These are phyloP conservation scores for Leucophenga montana DNA, from an alignment of 2,888 invertebrate genomes.

Conservation along the genomic window DNA sequence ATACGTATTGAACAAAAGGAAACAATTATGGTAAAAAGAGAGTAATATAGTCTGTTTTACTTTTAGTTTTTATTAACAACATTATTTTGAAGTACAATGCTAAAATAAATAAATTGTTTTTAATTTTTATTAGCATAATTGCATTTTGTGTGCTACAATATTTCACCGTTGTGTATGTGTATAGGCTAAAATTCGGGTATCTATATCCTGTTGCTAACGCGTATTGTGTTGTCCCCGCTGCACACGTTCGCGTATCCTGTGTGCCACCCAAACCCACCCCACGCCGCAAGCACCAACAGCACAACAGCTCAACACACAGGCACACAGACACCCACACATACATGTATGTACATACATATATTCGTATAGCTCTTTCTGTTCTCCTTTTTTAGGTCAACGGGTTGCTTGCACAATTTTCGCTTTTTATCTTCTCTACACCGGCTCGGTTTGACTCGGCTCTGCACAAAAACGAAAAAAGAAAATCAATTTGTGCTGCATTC, in stretches of 20 bases:
- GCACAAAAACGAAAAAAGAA: too few species aligned
- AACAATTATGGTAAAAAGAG: too few species aligned
- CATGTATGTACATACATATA: neutral
- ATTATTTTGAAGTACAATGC: too few species aligned
- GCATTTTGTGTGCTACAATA: too few species aligned
- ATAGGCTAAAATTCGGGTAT: neutral
- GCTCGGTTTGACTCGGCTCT: neutral
- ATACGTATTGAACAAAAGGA: neutral
- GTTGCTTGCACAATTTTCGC: conserved; percentile 24
- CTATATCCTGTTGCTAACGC: conserved; percentile 23
- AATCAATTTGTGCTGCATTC: too few species aligned
- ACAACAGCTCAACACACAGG: conserved; percentile 7
- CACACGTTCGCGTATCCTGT: neutral
- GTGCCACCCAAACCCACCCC: neutral
- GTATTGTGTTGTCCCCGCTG: conserved; percentile 9
- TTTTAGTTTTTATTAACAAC: too few species aligned
- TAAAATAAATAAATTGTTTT: neutral
- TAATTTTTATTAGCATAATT: neutral
- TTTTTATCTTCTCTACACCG: neutral
- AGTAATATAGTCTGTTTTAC: too few species aligned
- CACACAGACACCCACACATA: too few species aligned
- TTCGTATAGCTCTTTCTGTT: neutral
- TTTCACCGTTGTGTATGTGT: neutral
- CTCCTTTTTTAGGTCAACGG: conserved; percentile 24
- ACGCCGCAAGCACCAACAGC: neutral